Conservation (phyloP, 2,113 vertebrate species). For the Turnix velox region DNA sequence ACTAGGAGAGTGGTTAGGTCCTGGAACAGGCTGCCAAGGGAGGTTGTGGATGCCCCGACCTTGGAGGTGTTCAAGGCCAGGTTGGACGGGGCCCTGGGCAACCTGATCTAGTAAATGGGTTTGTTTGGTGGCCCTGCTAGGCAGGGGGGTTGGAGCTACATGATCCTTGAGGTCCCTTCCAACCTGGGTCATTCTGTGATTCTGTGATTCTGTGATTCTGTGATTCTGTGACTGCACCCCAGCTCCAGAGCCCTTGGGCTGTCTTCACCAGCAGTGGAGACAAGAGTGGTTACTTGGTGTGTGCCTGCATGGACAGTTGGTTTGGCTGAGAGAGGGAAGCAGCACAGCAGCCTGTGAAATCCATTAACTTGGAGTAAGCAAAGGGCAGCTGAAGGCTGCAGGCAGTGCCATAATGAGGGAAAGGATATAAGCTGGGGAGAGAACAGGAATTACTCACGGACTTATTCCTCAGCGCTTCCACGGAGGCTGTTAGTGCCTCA, state of each 20-base stretch:
- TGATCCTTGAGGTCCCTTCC: too few species aligned
- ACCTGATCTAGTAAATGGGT: too few species aligned
- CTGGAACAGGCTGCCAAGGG: too few species aligned
- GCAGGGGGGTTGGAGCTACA: too few species aligned
- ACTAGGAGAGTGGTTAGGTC: too few species aligned
- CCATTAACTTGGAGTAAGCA: neutral
- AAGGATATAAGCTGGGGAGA: neutral
- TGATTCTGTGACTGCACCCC: too few species aligned
- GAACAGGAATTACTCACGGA: neutral
- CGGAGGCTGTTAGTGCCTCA: neutral
- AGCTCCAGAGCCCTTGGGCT: fast-evolving
- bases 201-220: too few species aligned
- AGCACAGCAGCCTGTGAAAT: neutral
- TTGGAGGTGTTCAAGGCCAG: too few species aligned
- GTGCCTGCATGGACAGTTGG: fast-evolving
- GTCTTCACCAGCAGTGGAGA: fast-evolving
- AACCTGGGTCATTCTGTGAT: too few species aligned
- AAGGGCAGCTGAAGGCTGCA: neutral
- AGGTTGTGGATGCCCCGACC: too few species aligned
- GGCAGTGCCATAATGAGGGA: neutral
- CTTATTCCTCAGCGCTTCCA: neutral
- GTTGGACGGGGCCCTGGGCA: too few species aligned
- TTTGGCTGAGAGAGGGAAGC: neutral
- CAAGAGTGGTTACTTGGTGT: fast-evolving
- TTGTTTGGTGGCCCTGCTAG: too few species aligned